Conservation (phyloP, 2,888 invertebrate genomes). For the Dryomyza anilis region DNA sequence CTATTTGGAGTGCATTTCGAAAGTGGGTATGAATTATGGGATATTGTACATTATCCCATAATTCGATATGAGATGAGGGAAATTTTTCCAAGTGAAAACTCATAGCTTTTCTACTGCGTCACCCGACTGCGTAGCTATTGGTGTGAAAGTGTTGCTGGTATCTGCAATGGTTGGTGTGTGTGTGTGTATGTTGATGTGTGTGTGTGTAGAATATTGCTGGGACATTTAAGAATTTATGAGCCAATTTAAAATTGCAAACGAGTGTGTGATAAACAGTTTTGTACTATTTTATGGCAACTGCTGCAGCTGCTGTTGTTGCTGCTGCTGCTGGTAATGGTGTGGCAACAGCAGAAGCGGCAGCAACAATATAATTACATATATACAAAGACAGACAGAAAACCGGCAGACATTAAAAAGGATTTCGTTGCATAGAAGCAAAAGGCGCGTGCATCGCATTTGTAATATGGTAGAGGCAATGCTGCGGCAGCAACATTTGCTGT, state of each 20-base stretch:
- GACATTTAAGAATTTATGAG: conserved; percentile 1
- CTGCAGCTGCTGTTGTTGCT: background rate
- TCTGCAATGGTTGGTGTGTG: background rate
- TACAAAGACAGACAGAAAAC: too few species aligned
- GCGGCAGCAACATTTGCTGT: background rate
- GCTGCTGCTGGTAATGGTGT: background rate
- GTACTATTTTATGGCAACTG: conserved; percentile 1
- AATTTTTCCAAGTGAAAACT: too few species aligned
- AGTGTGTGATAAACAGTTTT: conserved; percentile 12
- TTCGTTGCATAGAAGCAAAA: too few species aligned
- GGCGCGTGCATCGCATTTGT: background rate
- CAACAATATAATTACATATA: too few species aligned
- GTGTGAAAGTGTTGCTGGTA: background rate
- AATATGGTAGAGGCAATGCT: background rate
- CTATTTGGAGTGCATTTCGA: too few species aligned
- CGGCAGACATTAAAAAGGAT: too few species aligned
- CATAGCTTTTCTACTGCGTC: too few species aligned
- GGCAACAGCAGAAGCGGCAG: background rate
- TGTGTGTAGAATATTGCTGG: background rate
- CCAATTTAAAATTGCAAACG: conserved; percentile 16
- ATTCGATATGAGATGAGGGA: too few species aligned
- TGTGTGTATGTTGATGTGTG: conserved; percentile 3
- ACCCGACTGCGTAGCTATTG: background rate
- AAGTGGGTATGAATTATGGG: too few species aligned
- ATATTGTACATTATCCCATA: too few species aligned